A percentile compares a stretch with the other conserved stretches of the same genome.
Conservation (phyloP, 2,797 vertebrate genomes). For the Trachurus trachurus region DNA sequence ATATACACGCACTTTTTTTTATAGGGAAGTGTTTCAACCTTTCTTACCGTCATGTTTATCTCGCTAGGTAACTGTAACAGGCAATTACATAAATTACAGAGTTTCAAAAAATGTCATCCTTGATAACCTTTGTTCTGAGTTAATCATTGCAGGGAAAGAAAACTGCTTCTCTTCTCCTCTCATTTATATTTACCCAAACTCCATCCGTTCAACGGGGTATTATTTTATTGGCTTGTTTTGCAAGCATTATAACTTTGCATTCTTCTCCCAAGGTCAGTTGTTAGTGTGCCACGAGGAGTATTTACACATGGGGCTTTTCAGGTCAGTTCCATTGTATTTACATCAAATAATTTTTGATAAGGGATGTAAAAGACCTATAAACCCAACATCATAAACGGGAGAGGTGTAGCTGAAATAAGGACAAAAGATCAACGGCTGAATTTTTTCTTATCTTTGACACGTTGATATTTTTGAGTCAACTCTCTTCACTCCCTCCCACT, state of each 20-base stretch:
- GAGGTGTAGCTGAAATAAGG: constrained; percentile 87
- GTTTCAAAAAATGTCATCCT: constrained; percentile 75
- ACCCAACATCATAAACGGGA: constrained; percentile 86
- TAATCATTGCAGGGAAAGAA: constrained; percentile 80
- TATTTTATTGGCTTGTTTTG: constrained; percentile 91
- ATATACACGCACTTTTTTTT: constrained; percentile 44
- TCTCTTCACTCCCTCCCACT: constrained; percentile 43
- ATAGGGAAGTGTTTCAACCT: constrained; percentile 47
- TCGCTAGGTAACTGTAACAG: constrained; percentile 56
- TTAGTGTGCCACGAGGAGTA: constrained; percentile 87
- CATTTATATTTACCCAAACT: constrained; percentile 87
- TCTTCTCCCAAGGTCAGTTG: constrained; percentile 91
- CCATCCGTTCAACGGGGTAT: constrained; percentile 81
- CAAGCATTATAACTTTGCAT: constrained; percentile 87
- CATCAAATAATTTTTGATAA: constrained; percentile 95
- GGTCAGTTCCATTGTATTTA: constrained; percentile 93
- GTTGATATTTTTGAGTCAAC: constrained; percentile 81
- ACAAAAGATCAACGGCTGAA: constrained; percentile 88
- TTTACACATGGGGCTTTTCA: constrained; percentile 92
- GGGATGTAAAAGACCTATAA: constrained; percentile 90
- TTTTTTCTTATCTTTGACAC: constrained; percentile 80
- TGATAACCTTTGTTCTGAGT: constrained; percentile 83
- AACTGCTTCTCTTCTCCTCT: constrained; percentile 61
- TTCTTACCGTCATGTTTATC: constrained; percentile 60
- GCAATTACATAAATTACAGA: constrained; percentile 76